These are phyloP conservation scores for Bostrychus sinensis DNA, from an alignment of 2,113 vertebrate species.

Conservation along the genomic window DNA sequence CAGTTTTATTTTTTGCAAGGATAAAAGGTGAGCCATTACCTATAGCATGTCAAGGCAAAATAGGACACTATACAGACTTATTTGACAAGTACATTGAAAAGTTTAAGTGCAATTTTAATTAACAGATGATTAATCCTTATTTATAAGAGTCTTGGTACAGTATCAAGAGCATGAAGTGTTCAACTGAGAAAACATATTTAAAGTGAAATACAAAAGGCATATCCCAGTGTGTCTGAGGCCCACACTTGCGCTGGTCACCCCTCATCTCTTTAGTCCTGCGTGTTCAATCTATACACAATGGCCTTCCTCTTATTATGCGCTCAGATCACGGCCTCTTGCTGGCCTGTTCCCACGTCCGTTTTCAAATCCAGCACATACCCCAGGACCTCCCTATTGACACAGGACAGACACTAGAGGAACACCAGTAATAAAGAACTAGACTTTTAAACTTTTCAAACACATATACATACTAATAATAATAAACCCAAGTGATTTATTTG, in stretches of 20 bases:
- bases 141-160: background rate
- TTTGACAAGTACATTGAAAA: too few species aligned
- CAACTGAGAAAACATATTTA: constrained; percentile 23
- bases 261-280: constrained; percentile 39
- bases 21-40: too few species aligned
- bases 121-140: background rate
- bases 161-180: constrained; percentile 1
- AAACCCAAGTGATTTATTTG: background rate
- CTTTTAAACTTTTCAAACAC: too few species aligned
- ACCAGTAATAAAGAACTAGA: constrained; percentile 41
- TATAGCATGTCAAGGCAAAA: too few species aligned
- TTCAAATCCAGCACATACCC: constrained; percentile 48
- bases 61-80: too few species aligned
- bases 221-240: constrained; percentile 37
- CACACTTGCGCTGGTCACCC: constrained; percentile 19
- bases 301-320: constrained; percentile 71
- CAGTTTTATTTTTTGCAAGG: too few species aligned
- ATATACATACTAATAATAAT: too few species aligned
- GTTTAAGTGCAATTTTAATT: background rate
- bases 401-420: constrained; percentile 44
- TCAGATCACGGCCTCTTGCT: constrained; percentile 56
- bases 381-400: constrained; percentile 39
- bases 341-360: constrained; percentile 74
- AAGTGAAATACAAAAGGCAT: constrained; percentile 32
- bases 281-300: constrained; percentile 72